Conservation (phyloP, 2,888 invertebrate genomes). For the Noctua comes region DNA sequence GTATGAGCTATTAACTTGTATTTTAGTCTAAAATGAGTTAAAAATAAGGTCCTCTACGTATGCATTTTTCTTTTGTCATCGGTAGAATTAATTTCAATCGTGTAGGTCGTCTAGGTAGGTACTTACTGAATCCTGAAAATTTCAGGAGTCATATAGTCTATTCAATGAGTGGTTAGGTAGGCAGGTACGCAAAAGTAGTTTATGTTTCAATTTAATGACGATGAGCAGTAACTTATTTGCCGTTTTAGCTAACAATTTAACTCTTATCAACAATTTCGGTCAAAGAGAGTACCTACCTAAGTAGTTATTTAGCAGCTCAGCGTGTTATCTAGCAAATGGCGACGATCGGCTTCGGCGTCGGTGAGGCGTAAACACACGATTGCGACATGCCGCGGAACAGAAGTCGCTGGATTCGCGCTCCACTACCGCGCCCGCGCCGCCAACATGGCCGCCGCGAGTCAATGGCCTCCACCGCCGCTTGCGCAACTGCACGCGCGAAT, state of each 20-base stretch:
- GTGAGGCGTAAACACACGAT: slow-evolving; percentile 73
- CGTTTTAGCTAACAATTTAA: not conserved
- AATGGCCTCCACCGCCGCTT: slow-evolving; percentile 89
- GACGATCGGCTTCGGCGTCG: slow-evolving; percentile 63
- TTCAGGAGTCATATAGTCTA: not conserved
- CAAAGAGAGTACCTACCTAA: not conserved
- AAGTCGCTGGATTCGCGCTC: slow-evolving; percentile 86
- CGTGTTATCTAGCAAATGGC: slow-evolving; percentile 59
- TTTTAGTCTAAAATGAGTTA: not conserved
- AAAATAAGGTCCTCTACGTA: not conserved
- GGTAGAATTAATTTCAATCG: not conserved
- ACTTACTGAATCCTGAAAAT: not conserved
- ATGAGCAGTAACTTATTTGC: not conserved
- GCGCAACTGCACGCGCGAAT: slow-evolving; percentile 90
- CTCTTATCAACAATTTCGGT: not conserved
- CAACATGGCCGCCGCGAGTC: slow-evolving; percentile 87
- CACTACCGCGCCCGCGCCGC: slow-evolving; percentile 78
- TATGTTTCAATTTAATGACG: not conserved
- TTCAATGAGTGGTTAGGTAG: not conserved
- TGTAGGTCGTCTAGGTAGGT: not conserved
- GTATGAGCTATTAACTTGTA: not conserved
- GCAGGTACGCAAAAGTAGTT: not conserved
- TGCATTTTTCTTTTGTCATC: not conserved
- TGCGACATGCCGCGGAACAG: slow-evolving; percentile 85
- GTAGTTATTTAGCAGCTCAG: slow-evolving; percentile 34